Evolutionary conservation across 2,888 invertebrate genomes (phyloP), one percentile per base, ranked within the genome.

Genomic region (Phoronis australis): DNA sequence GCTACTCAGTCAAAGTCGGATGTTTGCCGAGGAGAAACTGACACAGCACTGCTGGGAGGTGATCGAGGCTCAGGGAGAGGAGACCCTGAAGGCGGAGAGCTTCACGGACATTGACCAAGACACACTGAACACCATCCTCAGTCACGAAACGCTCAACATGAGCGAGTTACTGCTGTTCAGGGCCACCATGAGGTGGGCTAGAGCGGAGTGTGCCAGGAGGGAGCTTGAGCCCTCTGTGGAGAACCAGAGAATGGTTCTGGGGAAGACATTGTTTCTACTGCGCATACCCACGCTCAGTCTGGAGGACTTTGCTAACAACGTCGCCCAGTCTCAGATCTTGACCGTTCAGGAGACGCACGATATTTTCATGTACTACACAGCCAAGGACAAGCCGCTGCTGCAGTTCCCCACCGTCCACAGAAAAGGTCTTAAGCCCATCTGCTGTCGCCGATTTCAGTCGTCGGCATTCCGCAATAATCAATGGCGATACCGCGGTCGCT

Each of bases 381-480:
- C 95, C 35, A 85, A 85, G 62, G 85, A 83, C 59, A 93, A 93
- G 76, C 94, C 95, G 21, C 80, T 80, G 57, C 80, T 95, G 47
- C 84, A 84, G 50, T 96, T 90, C 75, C 88, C 88, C 5, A 85
- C 85, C 42, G 90, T 88, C 75, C 81, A 88, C 12, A 83, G 96
- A 59, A 83, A 87, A 55, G 95, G 95, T 61, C 81, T 95, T 18
- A 90, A 90, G 79, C 88, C 93, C 57, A 90, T 91, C 86, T 87
- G 92, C 46, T 94, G 94, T 69, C 94, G 93, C 79, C 83, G 95
- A 73, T 96, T 96, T 75, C 92, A 93, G 77, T 94, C 94, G 9
- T 93, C 93, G 69, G 95, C 95, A 3, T 95, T 94, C 78, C 84
- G 95, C 63, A 91, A 91, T 68, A 96, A 95, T 73, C 95, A 96